Percentiles rank a stretch among this genome's conserved stretches.
These are phyloP conservation scores for Heliconius ismenius DNA, from an alignment of 2,888 invertebrate species.

Conservation along the genomic window DNA sequence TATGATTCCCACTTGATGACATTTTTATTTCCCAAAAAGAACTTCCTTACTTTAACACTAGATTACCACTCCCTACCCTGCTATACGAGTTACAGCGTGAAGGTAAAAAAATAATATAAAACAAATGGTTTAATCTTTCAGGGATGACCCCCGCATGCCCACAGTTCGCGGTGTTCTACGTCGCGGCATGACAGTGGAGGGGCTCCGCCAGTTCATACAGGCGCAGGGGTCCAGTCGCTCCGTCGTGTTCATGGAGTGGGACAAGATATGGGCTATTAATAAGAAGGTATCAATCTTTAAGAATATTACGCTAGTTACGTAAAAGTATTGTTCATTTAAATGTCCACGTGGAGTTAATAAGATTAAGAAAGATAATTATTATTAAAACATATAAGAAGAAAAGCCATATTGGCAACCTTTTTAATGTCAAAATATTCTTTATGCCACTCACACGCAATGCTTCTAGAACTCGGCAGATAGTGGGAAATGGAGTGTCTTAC, in stretches of 20 bases:
- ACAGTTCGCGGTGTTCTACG: conserved; percentile 98
- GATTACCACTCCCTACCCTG: no score
- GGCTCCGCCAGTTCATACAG: conserved; percentile 96
- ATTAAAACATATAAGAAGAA: neutral
- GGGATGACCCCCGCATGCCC: conserved; percentile 99
- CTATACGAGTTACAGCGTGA: no score
- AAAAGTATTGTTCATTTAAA: no score
- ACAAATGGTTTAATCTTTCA: conserved; percentile 52
- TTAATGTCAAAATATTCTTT: no score
- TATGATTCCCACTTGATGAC: no score
- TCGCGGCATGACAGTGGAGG: conserved; percentile 98
- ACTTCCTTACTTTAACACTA: no score
- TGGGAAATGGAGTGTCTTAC: no score
- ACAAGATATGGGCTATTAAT: conserved; percentile 99
- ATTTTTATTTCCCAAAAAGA: no score
- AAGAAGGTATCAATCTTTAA: conserved; percentile 87
- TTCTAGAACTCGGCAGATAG: no score
- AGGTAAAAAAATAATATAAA: neutral
- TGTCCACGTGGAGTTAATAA: no score
- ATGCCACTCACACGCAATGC: no score
- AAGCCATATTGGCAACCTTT: neutral
- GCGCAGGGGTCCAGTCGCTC: conserved; percentile 98
- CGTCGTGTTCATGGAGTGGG: conserved; percentile 99
- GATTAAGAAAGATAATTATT: no score
- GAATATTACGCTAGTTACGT: neutral